These are phyloP conservation scores for Polymixis lichenea DNA, from an alignment of 2,888 invertebrate genomes.

Conservation along the genomic window DNA sequence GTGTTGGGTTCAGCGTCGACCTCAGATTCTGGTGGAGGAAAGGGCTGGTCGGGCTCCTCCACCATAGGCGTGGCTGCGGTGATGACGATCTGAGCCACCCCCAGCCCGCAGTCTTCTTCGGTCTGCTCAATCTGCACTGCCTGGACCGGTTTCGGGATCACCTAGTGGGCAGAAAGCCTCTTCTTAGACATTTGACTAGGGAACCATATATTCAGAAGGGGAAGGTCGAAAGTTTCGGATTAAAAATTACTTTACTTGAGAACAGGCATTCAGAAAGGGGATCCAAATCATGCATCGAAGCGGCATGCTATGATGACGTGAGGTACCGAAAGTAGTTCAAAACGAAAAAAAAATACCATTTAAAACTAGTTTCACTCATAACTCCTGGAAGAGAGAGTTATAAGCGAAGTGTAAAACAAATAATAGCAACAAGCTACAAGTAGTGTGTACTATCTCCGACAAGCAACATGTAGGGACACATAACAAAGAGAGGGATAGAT, in stretches of 20 bases:
- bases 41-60: constrained; percentile 95
- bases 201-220: constrained; percentile 1
- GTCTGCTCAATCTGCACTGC: constrained; percentile 85
- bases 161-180: constrained; percentile 57
- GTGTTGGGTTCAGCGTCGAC: constrained; percentile 87
- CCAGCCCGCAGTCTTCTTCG: constrained; percentile 92
- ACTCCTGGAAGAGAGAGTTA: constrained; percentile 37
- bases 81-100: constrained; percentile 97
- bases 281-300: constrained; percentile 63
- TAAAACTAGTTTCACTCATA: constrained; percentile 29
- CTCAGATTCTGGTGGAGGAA: constrained; percentile 90
- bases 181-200: constrained; percentile 17
- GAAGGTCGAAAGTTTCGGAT: constrained; percentile 9
- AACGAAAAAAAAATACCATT: constrained; percentile 19
- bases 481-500: constrained; percentile 62
- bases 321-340: constrained; percentile 48
- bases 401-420: constrained; percentile 62
- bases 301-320: constrained; percentile 67
- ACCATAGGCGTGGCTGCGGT: constrained; percentile 98
- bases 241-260: constrained; percentile 32
- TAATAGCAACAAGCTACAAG: constrained; percentile 72
- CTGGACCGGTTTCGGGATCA: constrained; percentile 70
- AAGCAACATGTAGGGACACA: constrained; percentile 66
- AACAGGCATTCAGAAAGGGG: constrained; percentile 46
- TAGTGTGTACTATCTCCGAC: constrained; percentile 73